phyloP scores from a whole-genome alignment of 2,113 vertebrate genomes.

The Nycticryphes semicollaris region DNA sequence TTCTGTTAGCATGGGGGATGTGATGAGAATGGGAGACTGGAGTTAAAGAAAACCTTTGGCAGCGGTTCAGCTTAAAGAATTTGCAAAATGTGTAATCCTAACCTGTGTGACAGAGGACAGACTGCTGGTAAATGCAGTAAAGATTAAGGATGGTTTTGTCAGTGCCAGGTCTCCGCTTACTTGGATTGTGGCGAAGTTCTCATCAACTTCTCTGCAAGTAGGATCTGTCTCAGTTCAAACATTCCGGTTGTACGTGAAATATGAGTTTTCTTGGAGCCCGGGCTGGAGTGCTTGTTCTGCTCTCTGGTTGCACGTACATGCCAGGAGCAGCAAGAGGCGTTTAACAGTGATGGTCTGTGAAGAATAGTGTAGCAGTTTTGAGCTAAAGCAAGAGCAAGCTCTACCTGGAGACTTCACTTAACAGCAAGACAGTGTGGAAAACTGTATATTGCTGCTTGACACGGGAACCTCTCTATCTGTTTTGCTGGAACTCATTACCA shows the following conservation, averaged over 20 bases:
- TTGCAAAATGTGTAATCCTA: conserved; percentile 3
- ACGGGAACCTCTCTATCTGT: neutral
- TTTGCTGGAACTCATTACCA: neutral
- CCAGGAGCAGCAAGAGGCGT: neutral
- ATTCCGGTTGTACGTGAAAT: neutral
- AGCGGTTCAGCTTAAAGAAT: neutral
- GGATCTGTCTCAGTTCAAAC: neutral
- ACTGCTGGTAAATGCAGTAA: neutral
- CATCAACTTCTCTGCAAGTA: neutral
- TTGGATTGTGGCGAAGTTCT: neutral
- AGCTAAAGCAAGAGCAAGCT: neutral
- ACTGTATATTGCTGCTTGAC: neutral
- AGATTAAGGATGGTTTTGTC: conserved; percentile 7
- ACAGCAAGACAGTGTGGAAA: neutral
- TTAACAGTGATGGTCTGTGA: neutral
- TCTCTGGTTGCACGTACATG: neutral
- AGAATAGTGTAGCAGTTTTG: neutral
- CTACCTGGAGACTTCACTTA: neutral
- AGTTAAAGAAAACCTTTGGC: neutral
- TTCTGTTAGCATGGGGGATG: fast-evolving
- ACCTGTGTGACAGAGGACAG: neutral
- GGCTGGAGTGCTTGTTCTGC: neutral
- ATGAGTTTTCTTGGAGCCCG: neutral
- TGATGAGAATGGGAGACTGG: neutral
- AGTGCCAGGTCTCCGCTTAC: neutral